These are phyloP conservation scores for Gila orcuttii DNA, from an alignment of 2,113 vertebrate species.

Conservation along the genomic window DNA sequence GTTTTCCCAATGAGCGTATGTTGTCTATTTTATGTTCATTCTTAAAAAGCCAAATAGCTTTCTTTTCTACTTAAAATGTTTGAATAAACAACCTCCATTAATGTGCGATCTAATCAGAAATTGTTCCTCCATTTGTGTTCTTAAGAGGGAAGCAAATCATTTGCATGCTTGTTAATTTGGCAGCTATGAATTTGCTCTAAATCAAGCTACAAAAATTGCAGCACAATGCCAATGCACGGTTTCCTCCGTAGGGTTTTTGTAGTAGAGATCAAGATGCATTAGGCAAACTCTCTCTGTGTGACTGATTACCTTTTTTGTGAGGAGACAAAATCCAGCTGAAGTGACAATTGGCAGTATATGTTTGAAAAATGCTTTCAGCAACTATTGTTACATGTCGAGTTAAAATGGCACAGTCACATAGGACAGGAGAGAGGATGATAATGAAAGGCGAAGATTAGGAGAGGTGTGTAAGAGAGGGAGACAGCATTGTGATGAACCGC, in stretches of 20 bases:
- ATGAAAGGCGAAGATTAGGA: constrained; percentile 28
- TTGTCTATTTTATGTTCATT: not conserved
- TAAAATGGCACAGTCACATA: constrained; percentile 47
- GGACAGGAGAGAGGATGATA: constrained; percentile 51
- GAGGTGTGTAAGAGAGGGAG: constrained; percentile 33
- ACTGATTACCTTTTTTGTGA: constrained; percentile 22
- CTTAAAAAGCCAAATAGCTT: not conserved
- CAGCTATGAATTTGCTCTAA: not conserved
- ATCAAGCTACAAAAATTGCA: constrained; percentile 8
- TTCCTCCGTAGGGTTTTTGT: not conserved
- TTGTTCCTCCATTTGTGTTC: not conserved
- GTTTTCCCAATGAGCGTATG: not conserved
- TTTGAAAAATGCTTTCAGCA: constrained; percentile 76
- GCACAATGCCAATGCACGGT: not conserved
- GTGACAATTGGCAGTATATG: constrained; percentile 75
- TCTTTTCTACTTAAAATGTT: not conserved
- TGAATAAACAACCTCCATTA: not conserved
- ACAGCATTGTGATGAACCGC: constrained; percentile 21
- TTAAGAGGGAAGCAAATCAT: constrained; percentile 1
- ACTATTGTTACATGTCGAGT: constrained; percentile 66
- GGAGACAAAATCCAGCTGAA: constrained; percentile 55
- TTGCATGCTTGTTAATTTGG: constrained; percentile 14
- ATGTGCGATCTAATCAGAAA: not conserved
- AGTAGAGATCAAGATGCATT: constrained; percentile 36
- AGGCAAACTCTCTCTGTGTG: constrained; percentile 25